These are phyloP conservation scores for Eupithecia exiguata DNA, from an alignment of 2,888 invertebrate genomes.

Conservation along the genomic window DNA sequence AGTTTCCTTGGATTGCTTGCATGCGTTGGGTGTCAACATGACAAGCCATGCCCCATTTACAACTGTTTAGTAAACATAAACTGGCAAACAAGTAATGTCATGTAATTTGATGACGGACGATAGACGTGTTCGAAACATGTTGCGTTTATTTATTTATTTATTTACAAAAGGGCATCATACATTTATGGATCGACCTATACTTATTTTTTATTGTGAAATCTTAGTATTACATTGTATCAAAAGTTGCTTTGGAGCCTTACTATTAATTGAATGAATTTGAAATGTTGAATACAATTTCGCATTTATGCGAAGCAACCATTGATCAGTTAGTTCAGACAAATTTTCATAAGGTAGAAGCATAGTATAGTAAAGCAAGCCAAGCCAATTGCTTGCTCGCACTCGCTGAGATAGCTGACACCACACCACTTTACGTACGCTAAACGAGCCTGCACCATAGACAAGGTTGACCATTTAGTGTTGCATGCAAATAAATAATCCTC, in stretches of 20 bases:
- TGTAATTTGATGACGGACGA: background rate
- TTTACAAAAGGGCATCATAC: too few species aligned
- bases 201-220: background rate
- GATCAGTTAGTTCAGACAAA: background rate
- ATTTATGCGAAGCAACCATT: background rate
- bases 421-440: background rate
- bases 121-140: background rate
- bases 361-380: background rate
- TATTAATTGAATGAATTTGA: background rate
- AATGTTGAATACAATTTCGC: background rate
- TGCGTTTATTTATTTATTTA: too few species aligned
- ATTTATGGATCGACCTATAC: background rate
- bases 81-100: background rate
- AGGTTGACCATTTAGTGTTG: background rate
- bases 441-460: constrained; percentile 20
- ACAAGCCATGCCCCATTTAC: constrained; percentile 1
- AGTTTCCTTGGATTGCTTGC: background rate
- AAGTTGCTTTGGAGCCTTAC: background rate
- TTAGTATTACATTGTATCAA: background rate
- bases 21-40: background rate
- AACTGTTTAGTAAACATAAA: background rate
- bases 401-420: background rate
- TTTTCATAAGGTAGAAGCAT: background rate
- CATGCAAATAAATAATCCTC: constrained; percentile 4
- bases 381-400: background rate